Base-by-base conservation (phyloP, 2,888 invertebrate genomes). In the Caenorhabditis drosophilae region DNA sequence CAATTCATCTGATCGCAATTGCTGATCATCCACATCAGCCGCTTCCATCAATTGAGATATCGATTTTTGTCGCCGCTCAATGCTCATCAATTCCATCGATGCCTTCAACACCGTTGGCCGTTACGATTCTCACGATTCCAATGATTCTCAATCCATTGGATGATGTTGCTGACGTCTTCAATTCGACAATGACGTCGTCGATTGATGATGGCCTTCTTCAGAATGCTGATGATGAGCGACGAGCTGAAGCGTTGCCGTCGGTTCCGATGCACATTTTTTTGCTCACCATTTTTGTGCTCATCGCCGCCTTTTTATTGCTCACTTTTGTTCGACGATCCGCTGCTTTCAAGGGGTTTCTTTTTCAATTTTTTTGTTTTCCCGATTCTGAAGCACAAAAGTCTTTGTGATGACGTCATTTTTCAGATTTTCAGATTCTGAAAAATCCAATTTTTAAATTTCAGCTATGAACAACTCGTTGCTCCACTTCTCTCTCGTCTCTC, bases 381-480 rank as follows among this genome's bases (percentile, higher is more conserved):
- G n/a, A n/a, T n/a, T n/a, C n/a, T n/a, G n/a, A n/a, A n/a, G n/a
- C n/a, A n/a, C n/a, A n/a, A n/a, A n/a, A n/a, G n/a, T n/a, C n/a
- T n/a, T n/a, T n/a, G n/a, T n/a, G n/a, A n/a, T n/a, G n/a, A n/a
- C n/a, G n/a, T n/a, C n/a, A n/a, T n/a, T n/a, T n/a, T n/a, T n/a
- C n/a, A n/a, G n/a, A n/a, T n/a, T n/a, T n/a, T n/a, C n/a, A n/a
- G n/a, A n/a, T n/a, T n/a, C n/a, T 7, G 18, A 46, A 25, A 25
- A 45, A 18, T 16, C 26, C 16, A 6, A 18, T 40, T 9, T 20
- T 16, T n/a, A 12, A 31, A 44, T 12, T 64, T 40, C 44, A 75
- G 80, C n/a, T 80, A 80, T 58, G 80, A 80, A 46, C 79, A 80
- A 51, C 67, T 80, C 23, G 80, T 80, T 6, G 77, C 67, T 41